Base-by-base conservation (phyloP, 2,797 vertebrate species). In the Muscicapa comitata region DNA sequence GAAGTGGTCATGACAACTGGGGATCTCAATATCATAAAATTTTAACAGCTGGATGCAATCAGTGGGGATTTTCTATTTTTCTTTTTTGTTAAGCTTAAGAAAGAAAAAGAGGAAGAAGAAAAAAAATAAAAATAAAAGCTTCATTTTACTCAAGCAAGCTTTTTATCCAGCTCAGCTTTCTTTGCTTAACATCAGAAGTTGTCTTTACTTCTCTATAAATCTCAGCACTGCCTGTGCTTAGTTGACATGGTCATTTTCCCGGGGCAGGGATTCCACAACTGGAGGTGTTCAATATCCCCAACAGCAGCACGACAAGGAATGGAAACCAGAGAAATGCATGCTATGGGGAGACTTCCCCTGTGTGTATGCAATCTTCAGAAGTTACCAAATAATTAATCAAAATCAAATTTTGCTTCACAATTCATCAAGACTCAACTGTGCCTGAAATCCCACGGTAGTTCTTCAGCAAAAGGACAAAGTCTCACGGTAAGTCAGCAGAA, bases 21-120 rank as follows among this genome's bases (percentile, higher is more conserved):
- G 87, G 94, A 96, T 94, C 93, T 95, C 9, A 7, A 73, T 62
- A 94, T 95, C 94, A 83, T 93, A 96, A 96, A 96, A 94, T 88
- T 94, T 90, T 96, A 93, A 90, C 89, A 94, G 95, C 91, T 95
- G 94, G 75, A 94, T 96, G 89, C 68, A 96, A 86, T 96, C 92
- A 96, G 13, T 48, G 65, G 68, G 87, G 94, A 92, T 91, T 95
- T 96, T 91, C 75, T 59, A 18, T 87, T 70, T 85, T 85, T 76
- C 28, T 78, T 85, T 54, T 70, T 57, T 45, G n/a, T 51, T 85
- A 88, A 83, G 37, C 40, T 79, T 75, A 55, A 79, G 35, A 50
- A 79, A 75, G 28, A 88, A 43, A 26, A 17, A 8, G 38, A 25
- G 24, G 23, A 19, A 16, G 2, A 18, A 17, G 10, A 29, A 31